Base-by-base conservation (phyloP, 1,140 invertebrate genomes). In the Chrysoperla carnea region DNA sequence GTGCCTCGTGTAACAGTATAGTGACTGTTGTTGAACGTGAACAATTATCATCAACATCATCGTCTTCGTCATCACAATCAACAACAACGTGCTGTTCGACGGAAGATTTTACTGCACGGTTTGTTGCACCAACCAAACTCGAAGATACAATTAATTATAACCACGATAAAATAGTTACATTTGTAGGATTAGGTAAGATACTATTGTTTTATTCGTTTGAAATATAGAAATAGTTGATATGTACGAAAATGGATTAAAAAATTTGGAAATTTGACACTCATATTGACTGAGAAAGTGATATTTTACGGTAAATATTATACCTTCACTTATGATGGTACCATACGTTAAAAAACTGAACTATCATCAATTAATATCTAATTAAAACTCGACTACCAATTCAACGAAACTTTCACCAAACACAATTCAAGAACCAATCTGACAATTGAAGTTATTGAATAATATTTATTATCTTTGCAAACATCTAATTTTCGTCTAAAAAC, bases 151-250 rank as follows among this genome's bases (percentile, higher is more conserved):
- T 43, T n/a, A 48, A 46, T 37, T 64, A 64, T 52, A 69, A 73
- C 50, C 64, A 74, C 50, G 71, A 72, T 48, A 74, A 72, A 53
- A 71, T 78, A 52, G 67, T 77, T 41, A 68, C 69, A 50, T 78
- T 72, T 53, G 72, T 78, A 48, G 72, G 67, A 39, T 49, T 62
- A 49, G 72, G 75, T 76, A 50, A 62, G 68, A 43, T 36, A 39
- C 36, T 9, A 13, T 17, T 27, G 42, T 44, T 11, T 27, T 14
- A 29, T n/a, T 1, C 1, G 37, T 12, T 27, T 33, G 8, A 44
- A 9, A 27, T 36, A n/a, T 40, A 11, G 29, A 13, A 9, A 15
- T 36, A 17, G 13, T 29, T 36, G 40, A 29, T 37, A n/a, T n/a
- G n/a, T n/a, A n/a, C n/a, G n/a, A 27, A n/a, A 39, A 29, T 40